Conservation (phyloP, 2,888 invertebrate species). For the Catotricha subobsoleta region DNA sequence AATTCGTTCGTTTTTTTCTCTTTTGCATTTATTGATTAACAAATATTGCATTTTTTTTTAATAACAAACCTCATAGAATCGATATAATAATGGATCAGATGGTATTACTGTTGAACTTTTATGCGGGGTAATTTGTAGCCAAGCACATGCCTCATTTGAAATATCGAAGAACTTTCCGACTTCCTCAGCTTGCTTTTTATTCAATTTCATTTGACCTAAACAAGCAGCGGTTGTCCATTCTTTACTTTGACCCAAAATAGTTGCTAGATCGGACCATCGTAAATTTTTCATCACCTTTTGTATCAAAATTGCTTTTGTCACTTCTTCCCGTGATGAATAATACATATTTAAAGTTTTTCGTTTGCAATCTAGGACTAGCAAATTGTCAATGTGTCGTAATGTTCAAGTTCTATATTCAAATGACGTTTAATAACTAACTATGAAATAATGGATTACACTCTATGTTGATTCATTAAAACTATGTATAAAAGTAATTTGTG, state of each 20-base stretch:
- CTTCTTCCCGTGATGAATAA: too few species aligned
- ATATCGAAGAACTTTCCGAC: background rate
- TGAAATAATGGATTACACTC: too few species aligned
- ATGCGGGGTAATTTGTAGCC: background rate
- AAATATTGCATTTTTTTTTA: background rate
- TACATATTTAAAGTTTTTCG: too few species aligned
- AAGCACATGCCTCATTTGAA: background rate
- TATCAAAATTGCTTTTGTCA: background rate
- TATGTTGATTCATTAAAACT: too few species aligned
- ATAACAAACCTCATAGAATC: background rate
- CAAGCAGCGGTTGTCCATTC: conserved; percentile 1
- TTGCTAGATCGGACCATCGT: background rate
- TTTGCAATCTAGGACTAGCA: too few species aligned
- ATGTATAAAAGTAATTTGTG: too few species aligned
- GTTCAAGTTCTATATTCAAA: too few species aligned
- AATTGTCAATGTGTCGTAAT: too few species aligned
- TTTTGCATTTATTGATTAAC: background rate
- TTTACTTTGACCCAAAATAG: background rate
- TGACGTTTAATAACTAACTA: too few species aligned
- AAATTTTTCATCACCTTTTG: background rate
- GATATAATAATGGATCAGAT: conserved; percentile 1
- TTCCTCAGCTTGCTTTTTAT: background rate
- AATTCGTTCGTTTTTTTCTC: too few species aligned
- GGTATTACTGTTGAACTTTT: background rate
- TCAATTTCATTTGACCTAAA: conserved; percentile 3